Percentiles rank a stretch among this genome's conserved stretches.
Conservation (phyloP, 2,888 invertebrate species). For the Apantesis nais region DNA sequence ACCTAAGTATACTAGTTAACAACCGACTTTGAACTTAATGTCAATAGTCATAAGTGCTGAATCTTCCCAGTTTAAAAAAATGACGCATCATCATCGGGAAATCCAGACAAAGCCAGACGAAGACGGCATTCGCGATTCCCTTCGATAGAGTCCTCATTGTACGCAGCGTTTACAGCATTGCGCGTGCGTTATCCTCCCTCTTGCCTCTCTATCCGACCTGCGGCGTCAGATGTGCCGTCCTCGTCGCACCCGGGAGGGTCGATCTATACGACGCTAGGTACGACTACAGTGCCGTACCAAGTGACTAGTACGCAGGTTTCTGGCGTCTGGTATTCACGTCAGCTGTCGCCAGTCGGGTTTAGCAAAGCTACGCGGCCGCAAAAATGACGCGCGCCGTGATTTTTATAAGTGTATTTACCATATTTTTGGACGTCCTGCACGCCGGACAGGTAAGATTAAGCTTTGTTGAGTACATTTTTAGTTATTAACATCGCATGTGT, state of each 20-base stretch:
- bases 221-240: conserved; percentile 49
- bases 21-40: conserved; percentile 41
- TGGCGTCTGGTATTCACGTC: conserved; percentile 76
- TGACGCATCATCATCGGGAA: conserved; percentile 82
- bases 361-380: conserved; percentile 79
- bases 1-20: conserved; percentile 16
- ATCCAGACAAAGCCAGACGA: conserved; percentile 81
- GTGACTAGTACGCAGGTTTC: conserved; percentile 81
- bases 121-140: conserved; percentile 77
- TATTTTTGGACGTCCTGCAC: conserved; percentile 85
- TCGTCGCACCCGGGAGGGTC: conserved; percentile 77
- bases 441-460: conserved; percentile 83
- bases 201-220: conserved; percentile 58
- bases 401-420: conserved; percentile 86
- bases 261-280: conserved; percentile 84
- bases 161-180: conserved; percentile 74
- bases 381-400: conserved; percentile 87
- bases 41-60: conserved; percentile 42
- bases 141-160: conserved; percentile 74
- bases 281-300: conserved; percentile 75
- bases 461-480: conserved; percentile 39
- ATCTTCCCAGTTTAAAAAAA: conserved; percentile 55
- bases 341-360: conserved; percentile 64
- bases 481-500: conserved; percentile 31
- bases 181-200: conserved; percentile 80